Evolutionary conservation across 2,888 invertebrate genomes (phyloP).

Genomic region (Eumerus sabulonum): DNA sequence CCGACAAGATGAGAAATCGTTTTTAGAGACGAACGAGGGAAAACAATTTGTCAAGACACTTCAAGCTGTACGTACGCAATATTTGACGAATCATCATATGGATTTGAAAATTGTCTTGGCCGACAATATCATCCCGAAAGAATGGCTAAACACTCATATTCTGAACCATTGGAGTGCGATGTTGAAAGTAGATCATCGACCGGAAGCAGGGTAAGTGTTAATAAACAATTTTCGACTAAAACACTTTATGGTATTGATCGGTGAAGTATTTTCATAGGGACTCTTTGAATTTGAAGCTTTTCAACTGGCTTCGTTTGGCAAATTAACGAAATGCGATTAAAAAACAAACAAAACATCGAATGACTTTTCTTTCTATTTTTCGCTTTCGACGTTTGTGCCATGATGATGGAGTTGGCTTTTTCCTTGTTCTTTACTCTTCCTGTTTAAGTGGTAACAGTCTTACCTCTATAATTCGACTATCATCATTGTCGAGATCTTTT

Average conservation of each 20-base stretch:
- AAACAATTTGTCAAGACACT: constrained; percentile 83
- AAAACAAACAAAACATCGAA: neutral
- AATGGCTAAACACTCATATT: constrained; percentile 84
- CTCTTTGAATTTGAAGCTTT: constrained; percentile 1
- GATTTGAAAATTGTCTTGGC: constrained; percentile 84
- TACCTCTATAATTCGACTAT: too few relatives aligned
- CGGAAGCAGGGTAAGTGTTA: constrained; percentile 83
- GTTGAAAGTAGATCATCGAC: constrained; percentile 84
- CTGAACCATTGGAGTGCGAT: constrained; percentile 85
- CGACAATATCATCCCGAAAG: constrained; percentile 85
- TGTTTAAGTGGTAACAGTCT: too few relatives aligned
- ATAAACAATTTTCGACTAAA: too few relatives aligned
- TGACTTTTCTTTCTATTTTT: neutral
- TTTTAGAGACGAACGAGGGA: constrained; percentile 82
- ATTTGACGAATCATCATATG: constrained; percentile 85
- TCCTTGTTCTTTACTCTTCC: too few relatives aligned
- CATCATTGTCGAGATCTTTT: too few relatives aligned
- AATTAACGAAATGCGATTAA: constrained; percentile 14
- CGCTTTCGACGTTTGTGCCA: too few relatives aligned
- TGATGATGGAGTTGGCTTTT: too few relatives aligned
- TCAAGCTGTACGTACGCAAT: constrained; percentile 83
- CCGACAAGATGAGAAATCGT: constrained; percentile 79
- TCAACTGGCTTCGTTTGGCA: constrained; percentile 8
- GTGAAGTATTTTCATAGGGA: constrained; percentile 16
- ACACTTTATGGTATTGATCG: constrained; percentile 4